These are phyloP conservation scores for Palythoa grandiflora DNA, from an alignment of 92 coral and sea anemone genomes.

Conservation along the genomic window DNA sequence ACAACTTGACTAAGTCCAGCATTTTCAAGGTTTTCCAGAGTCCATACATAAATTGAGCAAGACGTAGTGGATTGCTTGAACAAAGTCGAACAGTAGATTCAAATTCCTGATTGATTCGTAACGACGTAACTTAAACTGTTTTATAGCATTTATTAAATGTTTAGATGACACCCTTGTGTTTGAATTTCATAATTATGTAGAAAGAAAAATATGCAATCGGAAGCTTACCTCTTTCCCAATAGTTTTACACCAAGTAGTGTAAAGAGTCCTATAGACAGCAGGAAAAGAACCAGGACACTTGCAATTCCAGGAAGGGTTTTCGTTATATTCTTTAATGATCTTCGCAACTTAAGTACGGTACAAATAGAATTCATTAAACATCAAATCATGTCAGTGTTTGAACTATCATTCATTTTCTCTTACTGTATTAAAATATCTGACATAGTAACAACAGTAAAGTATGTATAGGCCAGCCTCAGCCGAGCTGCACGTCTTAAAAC, in stretches of 20 bases:
- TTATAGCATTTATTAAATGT: no score
- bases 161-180: not conserved
- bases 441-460: no score
- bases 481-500: no score
- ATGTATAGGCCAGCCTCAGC: no score
- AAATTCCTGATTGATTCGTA: no score
- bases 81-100: no score
- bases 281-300: constrained; percentile 85
- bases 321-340: constrained; percentile 93
- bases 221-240: constrained; percentile 85
- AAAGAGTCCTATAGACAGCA: constrained; percentile 85
- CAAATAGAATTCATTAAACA: not conserved
- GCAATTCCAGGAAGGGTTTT: constrained; percentile 93
- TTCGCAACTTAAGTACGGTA: constrained; percentile 71
- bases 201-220: not conserved
- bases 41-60: no score
- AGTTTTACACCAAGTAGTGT: constrained; percentile 91
- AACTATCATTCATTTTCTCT: not conserved
- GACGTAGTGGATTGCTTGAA: no score
- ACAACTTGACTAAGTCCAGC: no score
- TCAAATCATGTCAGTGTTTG: not conserved
- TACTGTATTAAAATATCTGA: no score
- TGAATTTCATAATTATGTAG: not conserved
- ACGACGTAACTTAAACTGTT: no score
- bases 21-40: no score